Conservation (phyloP, 1,140 invertebrate genomes). For the Telenomus remus region DNA sequence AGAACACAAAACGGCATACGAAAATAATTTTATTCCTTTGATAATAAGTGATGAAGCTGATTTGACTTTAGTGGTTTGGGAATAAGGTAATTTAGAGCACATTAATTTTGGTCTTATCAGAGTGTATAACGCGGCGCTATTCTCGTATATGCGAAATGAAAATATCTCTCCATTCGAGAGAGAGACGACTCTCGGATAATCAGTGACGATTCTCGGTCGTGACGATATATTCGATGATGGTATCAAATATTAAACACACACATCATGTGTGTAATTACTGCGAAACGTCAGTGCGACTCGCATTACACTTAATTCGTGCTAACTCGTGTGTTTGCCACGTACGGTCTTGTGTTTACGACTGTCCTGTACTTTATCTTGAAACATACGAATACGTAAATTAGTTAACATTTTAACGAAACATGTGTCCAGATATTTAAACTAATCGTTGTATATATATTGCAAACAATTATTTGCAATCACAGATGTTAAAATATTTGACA, state of each 20-base stretch:
- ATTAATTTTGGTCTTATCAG: constrained; percentile 6
- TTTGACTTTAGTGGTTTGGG: too few relatives aligned
- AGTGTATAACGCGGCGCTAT: neutral
- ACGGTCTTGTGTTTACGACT: neutral
- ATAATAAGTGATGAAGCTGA: too few relatives aligned
- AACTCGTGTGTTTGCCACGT: constrained; percentile 7
- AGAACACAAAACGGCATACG: too few relatives aligned
- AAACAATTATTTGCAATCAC: too few relatives aligned
- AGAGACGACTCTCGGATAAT: constrained; percentile 7
- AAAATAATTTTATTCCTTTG: too few relatives aligned
- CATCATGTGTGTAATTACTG: constrained; percentile 17
- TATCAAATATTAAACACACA: constrained; percentile 14
- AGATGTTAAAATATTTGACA: too few relatives aligned
- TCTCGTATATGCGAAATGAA: neutral
- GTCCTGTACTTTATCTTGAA: too few relatives aligned
- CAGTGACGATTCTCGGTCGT: neutral
- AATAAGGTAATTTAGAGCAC: neutral
- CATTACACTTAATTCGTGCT: constrained; percentile 13
- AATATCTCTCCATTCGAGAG: constrained; percentile 6
- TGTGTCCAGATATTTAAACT: too few relatives aligned
- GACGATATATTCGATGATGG: constrained; percentile 2
- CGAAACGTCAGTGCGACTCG: constrained; percentile 1
- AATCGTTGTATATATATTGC: too few relatives aligned
- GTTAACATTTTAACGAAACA: too few relatives aligned
- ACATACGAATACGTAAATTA: too few relatives aligned